Conservation (phyloP, 2,888 invertebrate genomes). For the Cepaea hortensis region DNA sequence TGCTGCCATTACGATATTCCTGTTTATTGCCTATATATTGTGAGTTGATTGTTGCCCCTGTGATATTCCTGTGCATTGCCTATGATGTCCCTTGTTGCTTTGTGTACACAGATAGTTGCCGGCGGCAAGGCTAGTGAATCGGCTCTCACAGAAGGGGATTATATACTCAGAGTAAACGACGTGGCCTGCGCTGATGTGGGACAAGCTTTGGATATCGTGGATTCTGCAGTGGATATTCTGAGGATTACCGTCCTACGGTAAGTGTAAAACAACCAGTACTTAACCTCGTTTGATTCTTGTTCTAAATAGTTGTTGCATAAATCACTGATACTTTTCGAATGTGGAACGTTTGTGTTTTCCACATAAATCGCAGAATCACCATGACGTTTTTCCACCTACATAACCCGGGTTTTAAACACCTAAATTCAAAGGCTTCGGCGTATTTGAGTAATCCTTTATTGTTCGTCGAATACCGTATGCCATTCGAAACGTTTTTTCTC, state of each 20-base stretch:
- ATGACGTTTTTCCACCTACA: too few relatives aligned
- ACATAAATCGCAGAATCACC: too few relatives aligned
- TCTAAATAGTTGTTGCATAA: too few relatives aligned
- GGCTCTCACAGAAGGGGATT: slow-evolving; percentile 64
- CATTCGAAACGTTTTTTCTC: too few relatives aligned
- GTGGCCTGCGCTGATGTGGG: slow-evolving; percentile 62
- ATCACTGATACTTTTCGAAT: too few relatives aligned
- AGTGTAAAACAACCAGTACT: slow-evolving; percentile 31
- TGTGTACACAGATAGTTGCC: slow-evolving; percentile 54
- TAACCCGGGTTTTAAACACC: too few relatives aligned
- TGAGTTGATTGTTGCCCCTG: background rate
- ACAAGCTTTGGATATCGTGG: slow-evolving; percentile 68
- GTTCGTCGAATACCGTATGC: too few relatives aligned
- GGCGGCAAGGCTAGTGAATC: slow-evolving; percentile 59
- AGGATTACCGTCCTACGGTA: slow-evolving; percentile 71
- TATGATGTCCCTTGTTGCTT: background rate
- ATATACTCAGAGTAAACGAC: slow-evolving; percentile 68
- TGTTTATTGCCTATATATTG: background rate
- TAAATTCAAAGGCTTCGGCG: too few relatives aligned
- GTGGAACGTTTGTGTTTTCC: too few relatives aligned
- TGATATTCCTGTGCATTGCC: background rate
- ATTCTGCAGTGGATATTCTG: slow-evolving; percentile 71
- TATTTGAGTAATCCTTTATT: too few relatives aligned
- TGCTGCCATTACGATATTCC: background rate
- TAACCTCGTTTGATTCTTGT: too few relatives aligned